phyloP scores from a whole-genome alignment of 1,140 invertebrate species.

The Eueides isabella region DNA sequence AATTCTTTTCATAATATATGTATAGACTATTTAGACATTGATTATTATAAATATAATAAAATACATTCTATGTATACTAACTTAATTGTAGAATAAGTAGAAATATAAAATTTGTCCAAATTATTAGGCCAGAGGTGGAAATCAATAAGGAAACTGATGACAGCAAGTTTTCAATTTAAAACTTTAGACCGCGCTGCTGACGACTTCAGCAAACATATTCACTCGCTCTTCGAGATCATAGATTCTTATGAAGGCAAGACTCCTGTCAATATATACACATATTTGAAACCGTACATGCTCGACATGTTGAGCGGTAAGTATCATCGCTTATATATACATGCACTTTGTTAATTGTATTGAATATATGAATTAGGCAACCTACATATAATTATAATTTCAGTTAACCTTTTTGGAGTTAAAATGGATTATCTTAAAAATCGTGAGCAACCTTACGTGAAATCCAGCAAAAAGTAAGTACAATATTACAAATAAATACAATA shows the following conservation, averaged over 20 bases:
- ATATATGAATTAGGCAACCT: neutral
- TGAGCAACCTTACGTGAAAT: neutral
- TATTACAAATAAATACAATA: neutral
- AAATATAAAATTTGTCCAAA: neutral
- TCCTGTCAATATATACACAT: slow-evolving; percentile 47
- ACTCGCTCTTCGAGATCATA: slow-evolving; percentile 44
- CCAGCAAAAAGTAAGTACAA: neutral
- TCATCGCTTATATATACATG: neutral
- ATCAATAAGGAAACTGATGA: slow-evolving; percentile 51
- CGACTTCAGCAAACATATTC: slow-evolving; percentile 47
- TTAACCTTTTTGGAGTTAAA: neutral
- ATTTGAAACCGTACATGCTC: slow-evolving; percentile 52
- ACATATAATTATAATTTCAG: neutral
- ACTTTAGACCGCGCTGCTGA: slow-evolving; percentile 45
- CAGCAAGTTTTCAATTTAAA: slow-evolving; percentile 51
- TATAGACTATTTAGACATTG: no score
- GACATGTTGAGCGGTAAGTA: slow-evolving; percentile 53
- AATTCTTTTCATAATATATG: no score
- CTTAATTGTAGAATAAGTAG: no score
- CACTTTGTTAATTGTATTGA: neutral
- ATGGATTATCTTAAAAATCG: neutral
- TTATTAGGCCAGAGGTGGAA: slow-evolving; percentile 49
- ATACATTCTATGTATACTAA: no score
- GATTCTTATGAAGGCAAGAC: slow-evolving; percentile 38
- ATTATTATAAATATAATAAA: no score